A percentile compares a stretch with the other conserved stretches of the same genome.
phyloP scores from a whole-genome alignment of 1,140 invertebrate species.

The Ooceraea biroi region DNA sequence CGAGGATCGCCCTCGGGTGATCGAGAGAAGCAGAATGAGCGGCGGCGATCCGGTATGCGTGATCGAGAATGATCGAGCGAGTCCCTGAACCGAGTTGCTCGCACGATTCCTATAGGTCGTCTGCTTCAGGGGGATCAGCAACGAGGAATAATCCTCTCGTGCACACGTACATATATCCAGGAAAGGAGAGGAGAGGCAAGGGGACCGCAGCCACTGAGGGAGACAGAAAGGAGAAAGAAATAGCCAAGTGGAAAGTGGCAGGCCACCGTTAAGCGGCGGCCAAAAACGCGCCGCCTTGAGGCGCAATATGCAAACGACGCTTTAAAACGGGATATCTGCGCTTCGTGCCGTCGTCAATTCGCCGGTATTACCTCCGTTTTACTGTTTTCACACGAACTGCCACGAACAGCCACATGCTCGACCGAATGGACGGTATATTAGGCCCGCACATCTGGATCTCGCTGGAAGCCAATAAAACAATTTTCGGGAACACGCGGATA shows the following conservation, averaged over 20 bases:
- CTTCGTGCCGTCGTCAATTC: constrained; percentile 69
- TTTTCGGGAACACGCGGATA: not conserved
- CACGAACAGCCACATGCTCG: not conserved
- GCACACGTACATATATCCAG: constrained; percentile 19
- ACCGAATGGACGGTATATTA: constrained; percentile 30
- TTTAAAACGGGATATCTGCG: constrained; percentile 85
- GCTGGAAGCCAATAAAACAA: constrained; percentile 38
- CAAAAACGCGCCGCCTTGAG: constrained; percentile 75
- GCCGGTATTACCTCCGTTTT: constrained; percentile 44
- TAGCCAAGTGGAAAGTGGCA: constrained; percentile 75
- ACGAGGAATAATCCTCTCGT: constrained; percentile 53
- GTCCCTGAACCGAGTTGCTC: constrained; percentile 47
- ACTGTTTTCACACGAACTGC: constrained; percentile 59
- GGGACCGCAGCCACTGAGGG: constrained; percentile 21
- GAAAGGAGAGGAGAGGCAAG: not conserved
- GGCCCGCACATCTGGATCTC: constrained; percentile 62
- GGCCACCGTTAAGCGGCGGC: constrained; percentile 78
- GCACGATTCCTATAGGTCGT: constrained; percentile 33
- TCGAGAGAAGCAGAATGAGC: constrained; percentile 66
- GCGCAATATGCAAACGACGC: constrained; percentile 80
- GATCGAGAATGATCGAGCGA: constrained; percentile 72
- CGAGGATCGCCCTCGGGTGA: constrained; percentile 63
- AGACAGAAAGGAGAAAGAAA: constrained; percentile 53
- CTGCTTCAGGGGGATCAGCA: constrained; percentile 52
- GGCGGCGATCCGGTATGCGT: constrained; percentile 63